These are phyloP conservation scores for Netelia melanura DNA, from an alignment of 2,888 invertebrate genomes.

Conservation along the genomic window DNA sequence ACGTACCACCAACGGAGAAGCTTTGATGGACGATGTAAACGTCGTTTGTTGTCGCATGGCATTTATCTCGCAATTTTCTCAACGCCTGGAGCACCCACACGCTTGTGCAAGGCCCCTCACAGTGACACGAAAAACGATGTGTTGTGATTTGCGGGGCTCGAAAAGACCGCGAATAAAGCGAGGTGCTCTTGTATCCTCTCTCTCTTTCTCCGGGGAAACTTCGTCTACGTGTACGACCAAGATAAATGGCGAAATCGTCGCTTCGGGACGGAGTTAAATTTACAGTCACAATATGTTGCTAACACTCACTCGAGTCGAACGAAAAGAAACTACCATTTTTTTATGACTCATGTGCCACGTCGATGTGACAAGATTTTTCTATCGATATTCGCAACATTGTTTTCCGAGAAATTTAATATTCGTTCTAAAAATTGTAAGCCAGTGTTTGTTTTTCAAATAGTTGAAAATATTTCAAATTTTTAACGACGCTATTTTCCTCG, in stretches of 20 bases:
- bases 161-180: slow-evolving; percentile 19
- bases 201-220: background rate
- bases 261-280: slow-evolving; percentile 16
- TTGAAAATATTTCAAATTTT: no score
- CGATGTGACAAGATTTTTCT: no score
- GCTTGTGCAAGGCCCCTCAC: background rate
- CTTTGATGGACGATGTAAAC: slow-evolving; percentile 61
- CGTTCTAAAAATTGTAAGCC: no score
- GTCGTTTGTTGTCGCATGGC: slow-evolving; percentile 39
- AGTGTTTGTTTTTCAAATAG: no score
- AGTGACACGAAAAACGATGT: slow-evolving; percentile 24
- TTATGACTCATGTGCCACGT: background rate
- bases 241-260: slow-evolving; percentile 26
- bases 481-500: no score
- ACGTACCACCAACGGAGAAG: slow-evolving; percentile 9
- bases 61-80: slow-evolving; percentile 58
- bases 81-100: background rate
- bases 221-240: slow-evolving; percentile 16
- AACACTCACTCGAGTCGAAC: background rate
- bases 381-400: no score
- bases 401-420: no score
- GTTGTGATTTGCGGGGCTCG: slow-evolving; percentile 15
- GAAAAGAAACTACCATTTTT: background rate
- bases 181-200: background rate
- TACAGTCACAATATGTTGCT: background rate